Evolutionary conservation across 2,888 invertebrate species (phyloP).

Genomic region (Incurvaria masculella): DNA sequence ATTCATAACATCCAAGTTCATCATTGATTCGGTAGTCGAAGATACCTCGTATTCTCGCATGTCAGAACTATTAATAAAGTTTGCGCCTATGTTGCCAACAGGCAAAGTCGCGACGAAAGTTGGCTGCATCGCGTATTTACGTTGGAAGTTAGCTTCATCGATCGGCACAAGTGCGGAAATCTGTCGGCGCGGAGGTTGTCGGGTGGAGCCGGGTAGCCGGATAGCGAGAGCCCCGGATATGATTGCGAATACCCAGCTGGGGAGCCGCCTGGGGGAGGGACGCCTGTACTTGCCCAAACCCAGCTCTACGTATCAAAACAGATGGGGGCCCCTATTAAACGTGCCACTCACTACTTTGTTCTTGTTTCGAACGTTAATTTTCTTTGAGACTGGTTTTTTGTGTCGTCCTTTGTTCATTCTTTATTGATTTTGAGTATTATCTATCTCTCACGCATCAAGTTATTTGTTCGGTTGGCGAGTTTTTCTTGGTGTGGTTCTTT

Average conservation of each 20-base stretch:
- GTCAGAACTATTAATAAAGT: neutral
- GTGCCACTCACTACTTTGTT: constrained; percentile 46
- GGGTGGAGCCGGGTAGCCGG: neutral
- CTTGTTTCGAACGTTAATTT: constrained; percentile 56
- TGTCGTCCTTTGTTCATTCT: neutral
- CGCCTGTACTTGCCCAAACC: constrained; percentile 7
- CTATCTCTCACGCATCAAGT: no score
- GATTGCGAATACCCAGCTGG: neutral
- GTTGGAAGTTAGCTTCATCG: constrained; percentile 26
- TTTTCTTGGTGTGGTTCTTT: no score
- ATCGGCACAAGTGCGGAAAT: constrained; percentile 45
- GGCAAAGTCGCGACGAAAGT: neutral
- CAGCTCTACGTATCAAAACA: constrained; percentile 20
- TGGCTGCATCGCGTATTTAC: neutral
- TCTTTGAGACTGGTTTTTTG: constrained; percentile 30
- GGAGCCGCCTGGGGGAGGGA: neutral
- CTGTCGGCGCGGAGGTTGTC: constrained; percentile 24
- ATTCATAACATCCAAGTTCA: no score
- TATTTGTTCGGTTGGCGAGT: no score
- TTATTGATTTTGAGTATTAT: neutral
- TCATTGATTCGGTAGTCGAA: no score
- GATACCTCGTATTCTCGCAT: no score
- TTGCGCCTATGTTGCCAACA: neutral
- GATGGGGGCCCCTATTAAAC: constrained; percentile 34
- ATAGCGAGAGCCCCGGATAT: neutral